Conservation (phyloP, 2,113 vertebrate genomes). For the Hyperopisus bebe region DNA sequence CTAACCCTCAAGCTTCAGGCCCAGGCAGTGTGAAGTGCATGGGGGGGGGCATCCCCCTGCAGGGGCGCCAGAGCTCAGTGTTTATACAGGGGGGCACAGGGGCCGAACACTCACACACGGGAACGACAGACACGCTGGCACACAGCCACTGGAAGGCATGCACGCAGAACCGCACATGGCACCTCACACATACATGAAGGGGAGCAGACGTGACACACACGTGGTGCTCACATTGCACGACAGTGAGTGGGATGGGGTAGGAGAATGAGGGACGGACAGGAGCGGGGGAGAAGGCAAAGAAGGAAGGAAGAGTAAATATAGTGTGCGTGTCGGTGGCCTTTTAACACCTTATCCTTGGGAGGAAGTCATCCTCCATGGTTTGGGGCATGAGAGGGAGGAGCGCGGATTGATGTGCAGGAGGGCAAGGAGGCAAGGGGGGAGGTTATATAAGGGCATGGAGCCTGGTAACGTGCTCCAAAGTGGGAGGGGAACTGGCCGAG, state of each 20-base stretch:
- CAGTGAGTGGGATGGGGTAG: not conserved
- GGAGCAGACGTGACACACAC: not conserved
- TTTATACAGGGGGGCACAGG: not conserved
- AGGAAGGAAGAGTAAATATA: not conserved
- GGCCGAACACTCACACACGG: not conserved
- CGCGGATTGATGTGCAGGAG: not conserved
- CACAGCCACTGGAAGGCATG: not conserved
- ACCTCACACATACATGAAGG: not conserved
- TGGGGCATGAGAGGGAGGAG: slow-evolving; percentile 5
- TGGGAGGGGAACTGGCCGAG: not conserved
- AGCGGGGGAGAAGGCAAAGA: not conserved
- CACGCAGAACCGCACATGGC: not conserved
- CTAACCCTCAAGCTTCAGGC: slow-evolving; percentile 4
- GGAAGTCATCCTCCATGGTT: not conserved
- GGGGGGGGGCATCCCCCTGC: not conserved
- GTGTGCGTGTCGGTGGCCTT: not conserved
- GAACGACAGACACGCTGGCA: not conserved
- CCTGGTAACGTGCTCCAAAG: not conserved
- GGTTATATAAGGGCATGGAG: not conserved
- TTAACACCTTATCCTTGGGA: not conserved
- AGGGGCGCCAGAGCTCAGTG: not conserved
- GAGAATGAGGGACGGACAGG: not conserved
- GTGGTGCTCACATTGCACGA: not conserved
- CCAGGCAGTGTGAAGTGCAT: not conserved
- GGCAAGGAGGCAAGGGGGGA: not conserved